These are phyloP conservation scores for Nemapogon koenigi DNA, from an alignment of 2,888 invertebrate genomes.

Conservation along the genomic window DNA sequence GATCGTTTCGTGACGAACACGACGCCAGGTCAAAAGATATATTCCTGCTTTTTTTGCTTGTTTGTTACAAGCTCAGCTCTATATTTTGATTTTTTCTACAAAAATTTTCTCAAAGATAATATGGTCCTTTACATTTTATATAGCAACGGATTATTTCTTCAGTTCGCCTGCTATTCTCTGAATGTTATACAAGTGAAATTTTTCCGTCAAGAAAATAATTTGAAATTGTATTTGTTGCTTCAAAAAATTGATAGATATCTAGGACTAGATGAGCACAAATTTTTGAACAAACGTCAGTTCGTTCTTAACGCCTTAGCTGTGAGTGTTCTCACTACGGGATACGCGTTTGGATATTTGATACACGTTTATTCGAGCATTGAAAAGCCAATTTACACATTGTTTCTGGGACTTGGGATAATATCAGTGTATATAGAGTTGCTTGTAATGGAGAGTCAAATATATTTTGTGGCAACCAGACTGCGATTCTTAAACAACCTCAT, in stretches of 20 bases:
- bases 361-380: constrained; percentile 16
- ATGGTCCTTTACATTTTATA: constrained; percentile 11
- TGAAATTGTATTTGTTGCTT: constrained; percentile 18
- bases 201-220: constrained; percentile 16
- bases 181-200: constrained; percentile 20
- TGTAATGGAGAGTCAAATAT: constrained; percentile 13
- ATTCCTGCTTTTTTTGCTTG: constrained; percentile 20
- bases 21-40: constrained; percentile 19
- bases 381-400: constrained; percentile 16
- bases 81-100: constrained; percentile 18
- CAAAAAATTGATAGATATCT: constrained; percentile 23
- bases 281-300: constrained; percentile 17
- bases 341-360: constrained; percentile 16
- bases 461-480: constrained; percentile 5
- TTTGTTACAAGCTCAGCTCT: constrained; percentile 17
- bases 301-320: constrained; percentile 17
- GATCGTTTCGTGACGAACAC: constrained; percentile 17
- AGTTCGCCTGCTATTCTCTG: constrained; percentile 18
- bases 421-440: constrained; percentile 21
- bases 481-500: constrained; percentile 3
- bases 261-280: constrained; percentile 1
- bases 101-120: constrained; percentile 11
- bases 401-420: constrained; percentile 16
- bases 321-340: constrained; percentile 14
- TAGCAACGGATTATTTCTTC: constrained; percentile 14